Evolutionary conservation across 2,888 invertebrate species (phyloP).

Genomic region (Leucophenga montana): DNA sequence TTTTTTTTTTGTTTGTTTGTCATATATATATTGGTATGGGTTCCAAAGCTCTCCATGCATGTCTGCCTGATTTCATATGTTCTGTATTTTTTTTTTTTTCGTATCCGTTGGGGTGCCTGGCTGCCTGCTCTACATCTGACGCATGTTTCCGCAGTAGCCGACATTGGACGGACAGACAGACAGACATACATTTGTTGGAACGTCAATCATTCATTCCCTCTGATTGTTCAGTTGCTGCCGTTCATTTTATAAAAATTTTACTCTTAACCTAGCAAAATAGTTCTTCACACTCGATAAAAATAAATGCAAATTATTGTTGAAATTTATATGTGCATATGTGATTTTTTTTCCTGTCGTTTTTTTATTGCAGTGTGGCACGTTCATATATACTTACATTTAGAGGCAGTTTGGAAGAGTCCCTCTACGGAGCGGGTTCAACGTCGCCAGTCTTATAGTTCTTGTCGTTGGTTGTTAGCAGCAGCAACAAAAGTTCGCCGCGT

Average conservation of each 20-base stretch:
- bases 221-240: too few species aligned
- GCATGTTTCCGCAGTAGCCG: slow-evolving; percentile 29
- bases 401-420: too few species aligned
- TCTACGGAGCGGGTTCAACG: too few species aligned
- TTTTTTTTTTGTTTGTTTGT: too few species aligned
- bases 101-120: too few species aligned
- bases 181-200: neutral
- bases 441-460: too few species aligned
- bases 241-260: too few species aligned
- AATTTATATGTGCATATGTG: slow-evolving; percentile 16
- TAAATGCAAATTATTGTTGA: slow-evolving; percentile 27
- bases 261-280: neutral
- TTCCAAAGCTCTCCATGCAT: too few species aligned
- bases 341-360: slow-evolving; percentile 10
- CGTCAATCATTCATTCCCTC: too few species aligned
- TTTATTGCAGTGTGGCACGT: neutral
- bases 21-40: neutral
- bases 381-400: too few species aligned
- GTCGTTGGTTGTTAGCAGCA: neutral
- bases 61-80: too few species aligned
- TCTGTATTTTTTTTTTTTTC: too few species aligned
- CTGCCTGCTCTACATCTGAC: slow-evolving; percentile 6
- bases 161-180: neutral
- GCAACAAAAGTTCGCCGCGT: neutral
- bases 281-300: slow-evolving; percentile 14